Base-by-base conservation (phyloP, 2,797 vertebrate species). In the Rhodeus uyekii region DNA sequence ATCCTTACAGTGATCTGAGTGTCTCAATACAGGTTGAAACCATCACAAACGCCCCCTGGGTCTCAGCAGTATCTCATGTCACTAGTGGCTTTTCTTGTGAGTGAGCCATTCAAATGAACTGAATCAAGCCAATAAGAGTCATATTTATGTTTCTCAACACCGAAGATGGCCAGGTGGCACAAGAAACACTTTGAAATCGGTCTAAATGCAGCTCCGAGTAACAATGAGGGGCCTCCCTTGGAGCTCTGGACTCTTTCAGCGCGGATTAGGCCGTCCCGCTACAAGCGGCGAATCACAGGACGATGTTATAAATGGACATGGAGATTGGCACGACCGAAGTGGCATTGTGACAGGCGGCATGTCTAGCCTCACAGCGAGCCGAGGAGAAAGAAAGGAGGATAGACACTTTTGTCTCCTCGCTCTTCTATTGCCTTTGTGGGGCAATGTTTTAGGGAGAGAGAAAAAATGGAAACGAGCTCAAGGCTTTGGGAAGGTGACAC, bases 91-190 rank as follows among this genome's bases (percentile, higher is more conserved):
- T 63, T 89, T 92, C 90, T 92, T 92, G 90, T 91, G 5, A 80
- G 78, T n/a, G n/a, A n/a, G 86, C 85, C 90, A 86, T 92, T 92
- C 87, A 92, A 24, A 88, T 87, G 83, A 89, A 87, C 90, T 90
- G 91, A 93, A 92, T 92, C 89, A 90, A 88, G 87, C 91, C 91
- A 91, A 89, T 91, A 90, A 87, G 91, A 91, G 90, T 88, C 91
- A 90, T 91, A 87, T 90, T 90, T 86, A 83, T 83, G 13, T 88
- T 83, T 86, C 86, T 85, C 78, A 73, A 80, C 85, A 85, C 86
- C 85, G 67, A 86, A 88, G 86, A 90, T 90, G 86, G 72, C 76
- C 89, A 76, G 87, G 85, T 90, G 91, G 89, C 71, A 67, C 44
- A 68, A 79, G 71, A 61, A 61, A 76, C 27, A 29, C 80, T 76